A percentile compares a stretch with the other conserved stretches of the same genome.
Evolutionary conservation across 1,140 invertebrate genomes (phyloP).

Genomic region (Wiebesia pumilae): DNA sequence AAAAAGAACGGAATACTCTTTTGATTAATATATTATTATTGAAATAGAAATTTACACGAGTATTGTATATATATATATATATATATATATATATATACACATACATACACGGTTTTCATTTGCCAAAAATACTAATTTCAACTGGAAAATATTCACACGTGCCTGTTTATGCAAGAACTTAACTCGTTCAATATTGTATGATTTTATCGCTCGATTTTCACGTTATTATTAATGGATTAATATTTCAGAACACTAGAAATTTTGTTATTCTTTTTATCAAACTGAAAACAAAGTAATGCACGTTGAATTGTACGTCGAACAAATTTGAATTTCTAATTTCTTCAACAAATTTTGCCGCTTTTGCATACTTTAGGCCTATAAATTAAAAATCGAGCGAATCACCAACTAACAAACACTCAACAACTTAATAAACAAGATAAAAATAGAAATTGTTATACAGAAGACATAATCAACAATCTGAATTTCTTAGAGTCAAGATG

Average conservation of each 20-base stretch:
- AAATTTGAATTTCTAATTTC: not conserved
- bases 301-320: not conserved
- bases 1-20: not conserved
- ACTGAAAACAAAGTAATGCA: not conserved
- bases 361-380: not conserved
- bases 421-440: conserved; percentile 8
- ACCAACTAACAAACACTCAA: conserved; percentile 13
- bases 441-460: not conserved
- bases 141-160: conserved; percentile 23
- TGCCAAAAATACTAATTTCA: not conserved
- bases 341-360: not conserved
- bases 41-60: not conserved
- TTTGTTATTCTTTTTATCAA: not conserved
- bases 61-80: not conserved
- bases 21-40: conserved; percentile 8
- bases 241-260: not conserved
- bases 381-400: not conserved
- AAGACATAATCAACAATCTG: not conserved
- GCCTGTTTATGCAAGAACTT: conserved; percentile 7
- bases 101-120: not conserved
- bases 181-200: not conserved
- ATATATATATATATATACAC: not conserved
- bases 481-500: conserved; percentile 4
- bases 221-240: not conserved
- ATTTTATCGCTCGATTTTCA: not conserved